These are phyloP conservation scores for Acanthoscelides obtectus DNA, from an alignment of 2,888 invertebrate genomes.

Conservation along the genomic window DNA sequence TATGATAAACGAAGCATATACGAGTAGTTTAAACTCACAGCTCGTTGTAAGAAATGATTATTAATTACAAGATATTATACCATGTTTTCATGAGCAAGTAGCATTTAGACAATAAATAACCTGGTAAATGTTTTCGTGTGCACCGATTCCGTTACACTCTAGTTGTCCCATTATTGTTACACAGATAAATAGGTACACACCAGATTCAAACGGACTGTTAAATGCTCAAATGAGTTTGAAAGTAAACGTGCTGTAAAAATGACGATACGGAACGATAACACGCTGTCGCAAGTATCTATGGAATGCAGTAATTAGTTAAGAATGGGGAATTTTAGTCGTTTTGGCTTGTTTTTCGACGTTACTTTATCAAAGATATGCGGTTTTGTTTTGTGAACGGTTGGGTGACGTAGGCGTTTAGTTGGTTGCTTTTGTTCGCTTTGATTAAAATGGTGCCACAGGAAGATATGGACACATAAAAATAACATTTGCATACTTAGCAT, in stretches of 20 bases:
- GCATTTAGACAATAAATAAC: neutral
- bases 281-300: neutral
- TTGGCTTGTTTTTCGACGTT: neutral
- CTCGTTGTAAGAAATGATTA: neutral
- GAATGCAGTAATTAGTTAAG: neutral
- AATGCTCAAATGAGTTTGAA: neutral
- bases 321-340: neutral
- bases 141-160: slow-evolving; percentile 13
- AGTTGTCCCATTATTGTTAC: slow-evolving; percentile 14
- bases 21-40: neutral
- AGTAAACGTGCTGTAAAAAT: neutral
- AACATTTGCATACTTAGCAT: too few relatives aligned
- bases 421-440: neutral
- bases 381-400: neutral
- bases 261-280: slow-evolving; percentile 1
- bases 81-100: neutral
- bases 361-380: neutral
- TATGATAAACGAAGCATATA: too few relatives aligned
- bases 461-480: neutral
- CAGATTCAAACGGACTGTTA: neutral
- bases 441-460: neutral
- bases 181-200: neutral
- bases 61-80: neutral
- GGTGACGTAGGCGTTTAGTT: neutral
- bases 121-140: neutral